A percentile compares a stretch with the other conserved stretches of the same genome.
phyloP scores from a whole-genome alignment of 2,888 invertebrate genomes.

The Apomyelois bistriatella region DNA sequence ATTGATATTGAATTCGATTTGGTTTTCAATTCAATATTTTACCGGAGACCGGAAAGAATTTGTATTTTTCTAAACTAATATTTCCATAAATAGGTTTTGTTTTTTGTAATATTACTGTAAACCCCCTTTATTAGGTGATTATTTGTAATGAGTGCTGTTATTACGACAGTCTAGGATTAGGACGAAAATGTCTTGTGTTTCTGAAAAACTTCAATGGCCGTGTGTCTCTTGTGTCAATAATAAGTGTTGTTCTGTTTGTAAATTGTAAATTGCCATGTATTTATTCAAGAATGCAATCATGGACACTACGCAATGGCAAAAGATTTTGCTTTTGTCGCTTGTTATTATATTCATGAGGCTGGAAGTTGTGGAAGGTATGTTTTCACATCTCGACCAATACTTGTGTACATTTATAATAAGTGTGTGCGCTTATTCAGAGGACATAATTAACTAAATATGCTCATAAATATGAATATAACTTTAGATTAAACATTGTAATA shows the following conservation, averaged over 20 bases:
- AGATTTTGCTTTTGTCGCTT: slow-evolving; percentile 55
- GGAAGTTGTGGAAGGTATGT: slow-evolving; percentile 58
- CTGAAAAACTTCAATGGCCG: slow-evolving; percentile 57
- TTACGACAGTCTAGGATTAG: slow-evolving; percentile 14
- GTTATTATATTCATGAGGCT: slow-evolving; percentile 46
- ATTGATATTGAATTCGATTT: background rate
- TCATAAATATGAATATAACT: background rate
- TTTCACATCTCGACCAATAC: slow-evolving; percentile 15
- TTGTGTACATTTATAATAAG: too few species aligned
- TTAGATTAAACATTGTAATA: background rate
- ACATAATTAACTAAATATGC: too few species aligned
- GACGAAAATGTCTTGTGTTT: slow-evolving; percentile 51
- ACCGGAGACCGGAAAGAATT: slow-evolving; percentile 1
- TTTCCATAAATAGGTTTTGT: background rate
- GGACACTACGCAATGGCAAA: slow-evolving; percentile 52
- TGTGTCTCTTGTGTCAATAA: slow-evolving; percentile 53
- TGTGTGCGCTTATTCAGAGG: too few species aligned
- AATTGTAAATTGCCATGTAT: slow-evolving; percentile 55
- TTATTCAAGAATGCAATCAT: slow-evolving; percentile 50
- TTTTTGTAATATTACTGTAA: background rate
- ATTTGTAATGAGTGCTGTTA: slow-evolving; percentile 12
- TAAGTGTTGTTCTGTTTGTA: slow-evolving; percentile 50
- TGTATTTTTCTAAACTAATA: background rate
- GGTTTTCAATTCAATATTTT: background rate
- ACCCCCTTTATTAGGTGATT: background rate